Evolutionary conservation across 2,888 invertebrate genomes (phyloP), one percentile per base, ranked within the genome.

Genomic region (Scotopteryx bipunctaria): DNA sequence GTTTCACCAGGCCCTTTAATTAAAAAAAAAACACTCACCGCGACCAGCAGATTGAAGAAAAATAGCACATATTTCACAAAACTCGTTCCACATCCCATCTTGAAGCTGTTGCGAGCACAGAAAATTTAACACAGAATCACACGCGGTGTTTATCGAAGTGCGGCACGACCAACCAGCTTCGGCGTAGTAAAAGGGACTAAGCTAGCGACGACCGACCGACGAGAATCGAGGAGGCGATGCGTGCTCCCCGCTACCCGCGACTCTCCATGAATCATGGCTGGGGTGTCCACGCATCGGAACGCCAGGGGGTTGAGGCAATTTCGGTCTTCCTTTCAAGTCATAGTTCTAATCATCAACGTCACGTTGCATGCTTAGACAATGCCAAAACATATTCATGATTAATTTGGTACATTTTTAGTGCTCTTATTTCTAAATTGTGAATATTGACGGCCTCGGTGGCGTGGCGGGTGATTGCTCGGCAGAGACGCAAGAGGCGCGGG

Each of bases 11-110:
- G 76, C 76, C 77, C 76, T 27, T 43, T 19, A n/a, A n/a, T n/a
- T n/a, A 13, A 19, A 11, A n/a, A 27, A 29, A 13, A 74, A 66
- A 63, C 76, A 94, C 95, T 94, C 86, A 95, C 95, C 92, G 94
- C 94, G 73, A 95, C 94, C 56, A 95, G 67, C 66, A 95, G 86
- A 80, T 96, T 96, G 90, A 95, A 95, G 83, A 95, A 91, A 82
- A 96, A 96, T 71, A 96, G 93, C 70, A 96, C 91, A 85, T 95
- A 95, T 91, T 96, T 96, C 80, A 95, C 93, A 87, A 94, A 92
- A 83, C 94, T 93, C 87, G 94, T 94, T 78, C 94, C 94, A 84
- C 93, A 94, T 89, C 92, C 92, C 93, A 93, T 93, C 76, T 86
- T 91, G 79, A 77, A 62, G 81, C 81, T 69, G 56, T 50, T 55